Evolutionary conservation across 2,888 invertebrate genomes (phyloP), one percentile per base, ranked within the genome.

Genomic region (Torymus texanus): DNA sequence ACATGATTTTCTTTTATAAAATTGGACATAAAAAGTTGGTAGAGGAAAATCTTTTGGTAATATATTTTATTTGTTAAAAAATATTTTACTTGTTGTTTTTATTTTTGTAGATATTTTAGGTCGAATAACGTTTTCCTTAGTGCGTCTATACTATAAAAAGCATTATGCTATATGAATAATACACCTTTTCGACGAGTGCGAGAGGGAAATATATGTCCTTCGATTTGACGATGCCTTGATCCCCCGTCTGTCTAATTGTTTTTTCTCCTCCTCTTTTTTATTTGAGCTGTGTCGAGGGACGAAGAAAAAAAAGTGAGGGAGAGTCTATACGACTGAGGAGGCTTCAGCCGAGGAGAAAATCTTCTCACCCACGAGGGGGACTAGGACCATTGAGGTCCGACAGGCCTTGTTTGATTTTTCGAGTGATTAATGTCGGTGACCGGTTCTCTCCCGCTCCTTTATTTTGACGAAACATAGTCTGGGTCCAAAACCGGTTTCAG

Each of bases 331-430:
- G 55, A 75, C 70, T 75, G 79, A 75, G 66, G 68, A 74, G 76
- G 76, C 73, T 68, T 68, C 58, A 62, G 16, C 8, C 16, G n/a
- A 50, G 70, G 18, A 70, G 59, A 80, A 66, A 71, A 77, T 74
- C 70, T 80, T 74, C 73, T 71, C 81, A 75, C 67, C 77, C 73
- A 56, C 51, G 67, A n/a, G 55, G 18, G 65, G 55, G 55, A 58
- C 63, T 58, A 55, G 55, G 55, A 24, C 63, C 62, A 68, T 63
- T 68, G 72, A 68, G 50, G 21, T 56, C 73, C 72, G 41, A 71
- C 4, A 66, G 71, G 50, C 16, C 29, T 68, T 63, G 63, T 53
- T 79, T 62, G 62, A 77, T 21, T 65, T 74, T 65, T 63, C 8
- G 66, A 70, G 62, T 75, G 80, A 80, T 70, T 78, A 74, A 80